Evolutionary conservation across 2,113 vertebrate genomes (phyloP).

Genomic region (Phasianus colchicus): DNA sequence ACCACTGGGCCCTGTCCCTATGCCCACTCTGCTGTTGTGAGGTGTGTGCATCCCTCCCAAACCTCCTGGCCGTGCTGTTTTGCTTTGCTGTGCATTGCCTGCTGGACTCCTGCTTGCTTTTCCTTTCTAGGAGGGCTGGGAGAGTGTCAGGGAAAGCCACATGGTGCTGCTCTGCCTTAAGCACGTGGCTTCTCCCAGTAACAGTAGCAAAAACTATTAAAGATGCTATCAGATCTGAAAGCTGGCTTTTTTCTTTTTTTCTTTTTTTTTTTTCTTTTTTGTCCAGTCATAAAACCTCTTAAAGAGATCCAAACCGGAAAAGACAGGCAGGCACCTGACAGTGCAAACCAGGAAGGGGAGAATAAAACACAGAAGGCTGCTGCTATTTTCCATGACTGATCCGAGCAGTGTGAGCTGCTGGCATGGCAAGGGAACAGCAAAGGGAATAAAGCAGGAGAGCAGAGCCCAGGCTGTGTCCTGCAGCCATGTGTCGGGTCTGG

Average conservation of each 20-base stretch:
- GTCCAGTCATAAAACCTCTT: neutral
- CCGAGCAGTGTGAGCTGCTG: neutral
- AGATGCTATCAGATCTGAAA: conserved; percentile 6
- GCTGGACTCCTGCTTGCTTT: neutral
- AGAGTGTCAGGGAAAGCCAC: neutral
- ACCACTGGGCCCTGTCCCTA: neutral
- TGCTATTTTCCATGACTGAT: conserved; percentile 3
- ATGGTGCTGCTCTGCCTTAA: neutral
- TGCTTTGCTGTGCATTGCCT: neutral
- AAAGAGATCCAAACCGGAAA: conserved; percentile 12
- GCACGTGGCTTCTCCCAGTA: neutral
- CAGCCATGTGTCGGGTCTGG: conserved; percentile 36
- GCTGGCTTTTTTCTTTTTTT: neutral
- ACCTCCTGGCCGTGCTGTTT: neutral
- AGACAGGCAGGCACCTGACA: neutral
- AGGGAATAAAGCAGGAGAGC: neutral
- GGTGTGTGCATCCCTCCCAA: rapidly evolving
- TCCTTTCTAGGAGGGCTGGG: neutral
- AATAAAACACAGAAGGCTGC: neutral
- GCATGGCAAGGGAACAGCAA: conserved; percentile 36
- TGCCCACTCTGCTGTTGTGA: neutral
- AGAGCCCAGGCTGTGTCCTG: neutral
- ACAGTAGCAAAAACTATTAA: neutral
- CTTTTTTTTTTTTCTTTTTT: neutral
- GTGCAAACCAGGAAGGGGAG: neutral